Percentiles rank a stretch among this genome's conserved stretches.
Conservation (phyloP, 2,888 invertebrate genomes). For the Pocota personata region DNA sequence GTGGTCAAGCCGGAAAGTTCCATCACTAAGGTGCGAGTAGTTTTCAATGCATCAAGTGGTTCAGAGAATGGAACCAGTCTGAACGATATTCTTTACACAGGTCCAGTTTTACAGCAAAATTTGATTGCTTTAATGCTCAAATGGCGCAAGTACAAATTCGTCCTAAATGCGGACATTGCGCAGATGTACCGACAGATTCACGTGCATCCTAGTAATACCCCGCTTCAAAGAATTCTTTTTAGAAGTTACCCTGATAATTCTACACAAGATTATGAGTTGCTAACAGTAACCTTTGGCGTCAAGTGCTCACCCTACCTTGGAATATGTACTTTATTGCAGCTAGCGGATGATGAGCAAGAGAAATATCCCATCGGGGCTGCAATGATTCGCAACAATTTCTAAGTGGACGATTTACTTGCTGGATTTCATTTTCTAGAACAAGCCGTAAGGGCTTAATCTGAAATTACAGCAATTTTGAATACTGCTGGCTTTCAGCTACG, state of each 20-base stretch:
- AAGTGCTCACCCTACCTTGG: background rate
- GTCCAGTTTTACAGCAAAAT: background rate
- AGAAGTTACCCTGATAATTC: background rate
- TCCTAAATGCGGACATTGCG: background rate
- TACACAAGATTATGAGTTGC: background rate
- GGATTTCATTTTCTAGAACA: too few relatives aligned
- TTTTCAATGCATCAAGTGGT: background rate
- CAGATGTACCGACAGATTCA: background rate
- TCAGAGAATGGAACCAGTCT: background rate
- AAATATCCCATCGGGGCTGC: constrained; percentile 29
- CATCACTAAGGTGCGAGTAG: background rate
- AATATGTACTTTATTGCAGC: constrained; percentile 47
- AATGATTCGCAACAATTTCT: constrained; percentile 45
- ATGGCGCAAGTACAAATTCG: background rate
- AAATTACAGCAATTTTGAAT: too few relatives aligned
- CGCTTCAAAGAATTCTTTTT: constrained; percentile 72
- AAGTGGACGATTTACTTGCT: constrained; percentile 52
- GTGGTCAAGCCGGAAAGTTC: background rate
- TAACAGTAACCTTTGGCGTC: background rate
- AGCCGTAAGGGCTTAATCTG: too few relatives aligned
- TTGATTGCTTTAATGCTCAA: background rate
- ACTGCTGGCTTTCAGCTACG: too few relatives aligned
- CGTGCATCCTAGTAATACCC: too few relatives aligned
- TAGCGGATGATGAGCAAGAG: constrained; percentile 47
- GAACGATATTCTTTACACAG: background rate